phyloP scores from a whole-genome alignment of 1,140 invertebrate species.

The Acyrthosiphon pisum region DNA sequence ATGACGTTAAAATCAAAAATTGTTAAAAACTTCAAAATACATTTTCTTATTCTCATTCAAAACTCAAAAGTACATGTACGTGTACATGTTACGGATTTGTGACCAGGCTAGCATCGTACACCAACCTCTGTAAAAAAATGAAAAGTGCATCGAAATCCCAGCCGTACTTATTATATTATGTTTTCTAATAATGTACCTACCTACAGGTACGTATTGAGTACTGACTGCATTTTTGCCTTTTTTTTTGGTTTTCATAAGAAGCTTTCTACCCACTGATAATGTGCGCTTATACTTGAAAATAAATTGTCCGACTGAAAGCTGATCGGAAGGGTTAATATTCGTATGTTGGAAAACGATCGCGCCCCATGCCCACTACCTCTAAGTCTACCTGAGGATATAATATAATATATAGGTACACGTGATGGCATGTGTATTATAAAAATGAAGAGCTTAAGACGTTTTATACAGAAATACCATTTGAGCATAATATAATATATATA shows the following conservation, averaged over 20 bases:
- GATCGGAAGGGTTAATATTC: not conserved
- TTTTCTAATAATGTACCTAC: not conserved
- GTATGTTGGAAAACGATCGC: not conserved
- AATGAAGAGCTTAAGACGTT: not conserved
- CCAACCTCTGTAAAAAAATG: too few relatives aligned
- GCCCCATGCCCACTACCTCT: too few relatives aligned
- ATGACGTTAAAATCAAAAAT: too few relatives aligned
- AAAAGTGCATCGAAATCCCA: too few relatives aligned
- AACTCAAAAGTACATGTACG: too few relatives aligned
- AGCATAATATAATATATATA: not conserved
- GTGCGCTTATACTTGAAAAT: not conserved
- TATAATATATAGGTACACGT: not conserved
- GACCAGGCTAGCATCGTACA: too few relatives aligned
- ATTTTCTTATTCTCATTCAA: too few relatives aligned
- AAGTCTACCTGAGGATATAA: not conserved
- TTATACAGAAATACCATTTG: not conserved
- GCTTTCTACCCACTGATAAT: not conserved
- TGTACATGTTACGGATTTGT: too few relatives aligned
- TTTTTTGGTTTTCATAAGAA: not conserved
- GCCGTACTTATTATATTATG: not conserved
- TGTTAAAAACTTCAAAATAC: too few relatives aligned
- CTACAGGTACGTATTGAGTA: not conserved
- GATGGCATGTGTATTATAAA: not conserved
- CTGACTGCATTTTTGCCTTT: not conserved
- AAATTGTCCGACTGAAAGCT: not conserved